Conservation (phyloP, 2,113 vertebrate species). For the Lycaon pictus region DNA sequence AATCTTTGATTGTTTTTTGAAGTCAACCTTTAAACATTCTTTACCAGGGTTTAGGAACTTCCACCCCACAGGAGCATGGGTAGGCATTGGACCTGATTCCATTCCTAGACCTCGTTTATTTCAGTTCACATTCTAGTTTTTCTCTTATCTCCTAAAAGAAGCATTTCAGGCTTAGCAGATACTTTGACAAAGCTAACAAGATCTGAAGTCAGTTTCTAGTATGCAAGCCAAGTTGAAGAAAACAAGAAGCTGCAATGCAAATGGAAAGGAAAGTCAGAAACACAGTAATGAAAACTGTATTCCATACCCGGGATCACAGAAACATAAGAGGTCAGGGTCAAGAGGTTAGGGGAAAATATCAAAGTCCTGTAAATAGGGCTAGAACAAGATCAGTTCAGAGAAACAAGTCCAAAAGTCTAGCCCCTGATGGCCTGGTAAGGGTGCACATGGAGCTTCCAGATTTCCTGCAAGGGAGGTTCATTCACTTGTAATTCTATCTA, state of each 20-base stretch:
- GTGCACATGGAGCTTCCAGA: not conserved
- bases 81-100: not conserved
- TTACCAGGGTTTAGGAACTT: not conserved
- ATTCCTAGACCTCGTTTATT: not conserved
- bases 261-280: constrained; percentile 14
- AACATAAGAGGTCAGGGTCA: not conserved
- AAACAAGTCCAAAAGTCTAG: not conserved
- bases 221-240: constrained; percentile 13
- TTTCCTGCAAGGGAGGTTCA: not conserved
- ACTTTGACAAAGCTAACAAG: constrained; percentile 28
- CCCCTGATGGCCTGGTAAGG: not conserved
- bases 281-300: not conserved
- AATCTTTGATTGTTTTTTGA: constrained; percentile 1
- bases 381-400: constrained; percentile 1
- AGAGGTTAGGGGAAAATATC: not conserved
- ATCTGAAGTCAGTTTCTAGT: not conserved
- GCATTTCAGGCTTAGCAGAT: not conserved
- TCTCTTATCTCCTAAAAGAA: constrained; percentile 2
- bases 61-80: not conserved
- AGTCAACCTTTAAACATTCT: not conserved
- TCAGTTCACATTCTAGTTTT: not conserved
- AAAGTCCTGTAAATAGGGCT: not conserved
- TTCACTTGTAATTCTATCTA: not conserved
- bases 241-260: not conserved
- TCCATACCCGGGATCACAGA: not conserved